Conservation (phyloP, 2,888 invertebrate genomes). For the Rhagium mordax region DNA sequence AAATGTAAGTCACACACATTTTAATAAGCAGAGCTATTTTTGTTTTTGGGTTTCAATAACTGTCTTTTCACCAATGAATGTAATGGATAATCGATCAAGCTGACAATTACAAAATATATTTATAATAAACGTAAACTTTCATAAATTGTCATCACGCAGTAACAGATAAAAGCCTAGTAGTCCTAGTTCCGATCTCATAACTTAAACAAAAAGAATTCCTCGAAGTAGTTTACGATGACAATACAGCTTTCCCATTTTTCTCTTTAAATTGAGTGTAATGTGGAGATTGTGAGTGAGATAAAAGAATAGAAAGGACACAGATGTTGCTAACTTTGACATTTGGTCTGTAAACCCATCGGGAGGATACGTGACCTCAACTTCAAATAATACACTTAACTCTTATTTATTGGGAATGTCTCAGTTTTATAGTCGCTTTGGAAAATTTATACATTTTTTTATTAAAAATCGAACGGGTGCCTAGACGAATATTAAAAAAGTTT, state of each 20-base stretch:
- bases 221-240: background rate
- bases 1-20: no score
- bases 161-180: no score
- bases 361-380: conserved; percentile 46
- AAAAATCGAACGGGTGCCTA: background rate
- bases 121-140: no score
- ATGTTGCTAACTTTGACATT: conserved; percentile 51
- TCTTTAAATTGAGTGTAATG: conserved; percentile 27
- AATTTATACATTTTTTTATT: conserved; percentile 8
- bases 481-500: background rate
- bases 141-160: no score
- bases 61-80: no score
- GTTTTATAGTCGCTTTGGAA: conserved; percentile 1
- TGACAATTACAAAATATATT: no score
- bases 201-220: background rate
- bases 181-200: no score
- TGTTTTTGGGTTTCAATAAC: no score
- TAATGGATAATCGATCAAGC: no score
- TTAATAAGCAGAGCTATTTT: no score
- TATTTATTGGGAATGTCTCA: conserved; percentile 43
- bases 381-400: conserved; percentile 42
- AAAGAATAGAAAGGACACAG: conserved; percentile 38
- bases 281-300: conserved; percentile 28
- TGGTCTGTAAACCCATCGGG: conserved; percentile 45
- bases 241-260: conserved; percentile 10